Conservation (phyloP, 2,888 invertebrate species). For the Drosophila tanythrix region DNA sequence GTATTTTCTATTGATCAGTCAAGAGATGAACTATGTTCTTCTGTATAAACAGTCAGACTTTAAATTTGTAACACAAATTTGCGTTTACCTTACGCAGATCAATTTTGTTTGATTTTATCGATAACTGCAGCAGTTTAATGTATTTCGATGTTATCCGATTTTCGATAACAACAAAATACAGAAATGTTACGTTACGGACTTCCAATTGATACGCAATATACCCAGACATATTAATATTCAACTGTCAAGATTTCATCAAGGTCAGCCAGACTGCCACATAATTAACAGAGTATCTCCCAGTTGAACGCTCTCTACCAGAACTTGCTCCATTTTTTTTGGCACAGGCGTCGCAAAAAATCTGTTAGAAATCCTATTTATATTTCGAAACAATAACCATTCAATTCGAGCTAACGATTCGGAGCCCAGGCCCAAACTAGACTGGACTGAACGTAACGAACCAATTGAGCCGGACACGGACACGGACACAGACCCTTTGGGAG, state of each 20-base stretch:
- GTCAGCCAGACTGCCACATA: background rate
- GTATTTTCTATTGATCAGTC: too few species aligned
- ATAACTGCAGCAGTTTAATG: background rate
- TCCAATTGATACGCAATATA: too few species aligned
- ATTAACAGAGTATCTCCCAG: background rate
- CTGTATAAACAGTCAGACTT: background rate
- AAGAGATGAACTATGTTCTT: background rate
- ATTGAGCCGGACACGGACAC: conserved; percentile 66
- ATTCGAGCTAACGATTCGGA: conserved; percentile 78
- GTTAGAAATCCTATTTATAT: conserved; percentile 78
- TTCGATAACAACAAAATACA: too few species aligned
- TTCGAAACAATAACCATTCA: conserved; percentile 80
- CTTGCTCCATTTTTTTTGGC: background rate
- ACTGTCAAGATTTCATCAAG: too few species aligned
- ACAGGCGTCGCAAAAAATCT: conserved; percentile 59
- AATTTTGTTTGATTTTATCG: background rate
- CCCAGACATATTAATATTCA: background rate
- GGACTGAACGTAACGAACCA: conserved; percentile 69
- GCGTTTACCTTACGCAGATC: too few species aligned
- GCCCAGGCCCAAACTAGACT: conserved; percentile 33
- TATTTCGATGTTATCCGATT: background rate
- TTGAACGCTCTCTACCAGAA: too few species aligned
- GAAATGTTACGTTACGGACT: too few species aligned
- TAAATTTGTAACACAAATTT: background rate
- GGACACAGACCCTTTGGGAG: conserved; percentile 30